Evolutionary conservation across 35 echinoderm and acorn worm genomes (phyloP), one percentile per base, ranked within the genome.

Genomic region (Apostichopus japonicus): DNA sequence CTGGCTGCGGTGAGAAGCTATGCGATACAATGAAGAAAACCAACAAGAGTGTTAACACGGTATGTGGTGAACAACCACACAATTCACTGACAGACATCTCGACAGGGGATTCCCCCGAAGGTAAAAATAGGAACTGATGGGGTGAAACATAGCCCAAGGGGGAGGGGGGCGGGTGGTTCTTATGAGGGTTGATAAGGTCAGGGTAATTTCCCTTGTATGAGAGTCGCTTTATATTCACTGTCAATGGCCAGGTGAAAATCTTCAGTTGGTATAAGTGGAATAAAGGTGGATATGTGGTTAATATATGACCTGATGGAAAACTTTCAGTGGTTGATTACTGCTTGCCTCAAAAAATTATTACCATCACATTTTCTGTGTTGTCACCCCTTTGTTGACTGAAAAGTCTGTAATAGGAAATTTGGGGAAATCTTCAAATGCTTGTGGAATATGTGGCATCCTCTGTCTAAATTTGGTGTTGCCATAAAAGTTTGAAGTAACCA

Each of bases 1-100:
- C 93, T 93, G 16, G 95, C 95, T 90, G 91, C 92, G 9, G 92
- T 92, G 33, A 98, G 57, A 92, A 95, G 92, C 97, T 99, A 79
- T 63, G 44, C 53, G 10, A 89, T 7, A 63, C 23, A 65, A 51
- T 15, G 19, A 65, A 87, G 13, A 58, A 63, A 87, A 87, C 23
- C 19, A 87, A 27, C 15, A 87, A 83, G 33, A 54, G 15, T 58
- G 24, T 84, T 84, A 72, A 23, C 56, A 52, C 56, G 8, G 22
- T 24, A 73, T 67, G 86, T 27, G 62, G 24, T 25, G 53, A 52
- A 73, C 1, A 72, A 24, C 61, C 24, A 89, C 19, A 72, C 59
- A 89, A 67, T 67, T 10, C 7, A 24, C 15, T 22, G 9, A 5
- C 5, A 71, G 62, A 44, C 53, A 13, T 67, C 86, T 14, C 86